Evolutionary conservation across 1,140 invertebrate genomes (phyloP).

Genomic region (Drosophila willistoni): DNA sequence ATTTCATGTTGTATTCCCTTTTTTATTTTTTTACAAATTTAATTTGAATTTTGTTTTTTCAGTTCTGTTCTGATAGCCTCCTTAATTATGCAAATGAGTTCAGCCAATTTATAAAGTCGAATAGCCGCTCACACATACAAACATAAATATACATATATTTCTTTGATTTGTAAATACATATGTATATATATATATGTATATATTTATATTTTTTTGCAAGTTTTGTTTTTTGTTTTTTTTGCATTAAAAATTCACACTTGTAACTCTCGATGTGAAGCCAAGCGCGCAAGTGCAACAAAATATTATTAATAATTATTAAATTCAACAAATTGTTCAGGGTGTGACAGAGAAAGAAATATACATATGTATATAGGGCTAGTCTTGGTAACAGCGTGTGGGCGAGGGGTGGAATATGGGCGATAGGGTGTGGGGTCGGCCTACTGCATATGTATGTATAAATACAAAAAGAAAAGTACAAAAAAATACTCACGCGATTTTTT

Average conservation of each 20-base stretch:
- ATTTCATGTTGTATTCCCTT: not conserved
- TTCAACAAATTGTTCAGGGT: slow-evolving; percentile 22
- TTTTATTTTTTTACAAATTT: slow-evolving; percentile 1
- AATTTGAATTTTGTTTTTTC: slow-evolving; percentile 8
- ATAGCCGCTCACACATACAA: not conserved
- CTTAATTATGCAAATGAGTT: slow-evolving; percentile 30
- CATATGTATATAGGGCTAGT: not conserved
- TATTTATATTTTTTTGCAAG: not conserved
- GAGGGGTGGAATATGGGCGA: not conserved
- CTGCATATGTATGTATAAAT: not conserved
- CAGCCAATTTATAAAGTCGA: slow-evolving; percentile 18
- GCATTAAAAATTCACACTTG: slow-evolving; percentile 5
- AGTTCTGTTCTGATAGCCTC: slow-evolving; percentile 10
- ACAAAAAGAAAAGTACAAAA: not conserved
- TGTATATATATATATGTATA: not conserved
- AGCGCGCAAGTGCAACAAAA: slow-evolving; percentile 14
- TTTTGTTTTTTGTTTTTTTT: slow-evolving; percentile 2
- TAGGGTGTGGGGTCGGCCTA: not conserved
- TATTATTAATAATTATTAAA: slow-evolving; percentile 39
- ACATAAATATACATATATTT: not conserved
- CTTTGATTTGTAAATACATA: not conserved
- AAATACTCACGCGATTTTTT: slow-evolving; percentile 10
- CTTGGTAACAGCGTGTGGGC: not conserved
- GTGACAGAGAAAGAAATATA: not conserved
- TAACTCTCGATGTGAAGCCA: slow-evolving; percentile 3